These are phyloP conservation scores for Oreochromis grahami DNA, from an alignment of 2,797 vertebrate species.

Conservation along the genomic window DNA sequence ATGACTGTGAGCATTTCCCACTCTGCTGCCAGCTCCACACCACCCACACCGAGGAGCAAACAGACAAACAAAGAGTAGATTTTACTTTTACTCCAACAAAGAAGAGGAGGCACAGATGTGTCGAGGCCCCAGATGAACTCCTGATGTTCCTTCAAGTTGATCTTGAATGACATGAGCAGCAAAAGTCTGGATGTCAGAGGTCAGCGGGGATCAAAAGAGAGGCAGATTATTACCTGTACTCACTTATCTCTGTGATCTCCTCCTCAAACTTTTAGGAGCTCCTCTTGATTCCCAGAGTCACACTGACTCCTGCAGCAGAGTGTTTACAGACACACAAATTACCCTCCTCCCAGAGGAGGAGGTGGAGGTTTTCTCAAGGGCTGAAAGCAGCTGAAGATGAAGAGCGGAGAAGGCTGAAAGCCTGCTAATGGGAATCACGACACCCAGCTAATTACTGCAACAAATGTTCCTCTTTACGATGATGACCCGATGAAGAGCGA, in stretches of 20 bases:
- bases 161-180: background rate
- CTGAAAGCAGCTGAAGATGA: background rate
- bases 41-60: background rate
- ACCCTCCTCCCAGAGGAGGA: background rate
- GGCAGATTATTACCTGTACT: background rate
- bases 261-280: conserved; percentile 1
- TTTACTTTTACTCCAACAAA: background rate
- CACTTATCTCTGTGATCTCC: background rate
- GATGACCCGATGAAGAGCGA: background rate
- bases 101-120: background rate
- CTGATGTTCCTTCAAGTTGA: background rate
- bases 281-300: background rate
- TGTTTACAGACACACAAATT: conserved; percentile 34
- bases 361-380: conserved; percentile 3
- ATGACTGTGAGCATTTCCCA: background rate
- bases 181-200: background rate
- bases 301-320: background rate
- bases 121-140: background rate
- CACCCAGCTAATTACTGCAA: conserved; percentile 24
- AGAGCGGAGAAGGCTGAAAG: background rate
- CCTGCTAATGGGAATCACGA: conserved; percentile 17
- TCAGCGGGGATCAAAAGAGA: background rate
- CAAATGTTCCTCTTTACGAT: conserved; percentile 4
- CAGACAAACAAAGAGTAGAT: background rate
- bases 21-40: background rate